Evolutionary conservation across 2,888 invertebrate species (phyloP).

Genomic region (Oscheius sp.): DNA sequence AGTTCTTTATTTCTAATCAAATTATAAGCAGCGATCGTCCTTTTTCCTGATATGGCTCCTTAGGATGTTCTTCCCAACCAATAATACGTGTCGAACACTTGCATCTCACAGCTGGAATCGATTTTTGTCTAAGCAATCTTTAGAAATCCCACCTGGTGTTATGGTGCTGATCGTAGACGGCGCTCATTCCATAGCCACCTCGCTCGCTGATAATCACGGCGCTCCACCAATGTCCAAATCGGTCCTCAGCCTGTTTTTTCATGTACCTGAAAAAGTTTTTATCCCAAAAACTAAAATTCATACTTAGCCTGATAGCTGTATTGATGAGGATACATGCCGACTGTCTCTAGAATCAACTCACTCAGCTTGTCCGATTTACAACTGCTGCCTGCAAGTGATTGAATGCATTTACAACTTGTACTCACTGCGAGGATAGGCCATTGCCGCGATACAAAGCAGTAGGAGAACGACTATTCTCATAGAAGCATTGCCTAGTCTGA

Average conservation of each 20-base stretch:
- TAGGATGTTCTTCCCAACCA: constrained; percentile 72
- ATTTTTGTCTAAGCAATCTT: background rate
- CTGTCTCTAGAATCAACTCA: constrained; percentile 70
- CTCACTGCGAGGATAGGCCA: constrained; percentile 8
- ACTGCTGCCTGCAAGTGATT: constrained; percentile 63
- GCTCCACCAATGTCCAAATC: constrained; percentile 73
- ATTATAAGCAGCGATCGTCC: background rate
- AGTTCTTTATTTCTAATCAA: constrained; percentile 28
- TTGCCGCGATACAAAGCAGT: constrained; percentile 32
- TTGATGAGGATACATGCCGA: constrained; percentile 72
- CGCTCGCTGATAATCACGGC: constrained; percentile 72
- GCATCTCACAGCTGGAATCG: constrained; percentile 70
- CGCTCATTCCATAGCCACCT: constrained; percentile 72
- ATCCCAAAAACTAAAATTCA: too few relatives aligned
- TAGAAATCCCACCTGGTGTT: constrained; percentile 66
- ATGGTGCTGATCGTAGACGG: constrained; percentile 71
- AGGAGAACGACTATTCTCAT: background rate
- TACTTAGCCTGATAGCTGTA: constrained; percentile 73
- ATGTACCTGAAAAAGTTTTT: constrained; percentile 62
- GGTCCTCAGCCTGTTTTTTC: constrained; percentile 70
- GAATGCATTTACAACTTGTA: too few relatives aligned
- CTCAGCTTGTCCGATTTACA: constrained; percentile 71
- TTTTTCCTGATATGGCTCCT: constrained; percentile 4
- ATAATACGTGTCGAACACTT: constrained; percentile 72
- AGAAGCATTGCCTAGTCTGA: background rate